Percentiles rank a stretch among this genome's conserved stretches.
phyloP scores from a whole-genome alignment of 2,888 invertebrate species.

The Argyresthia goedartella region DNA sequence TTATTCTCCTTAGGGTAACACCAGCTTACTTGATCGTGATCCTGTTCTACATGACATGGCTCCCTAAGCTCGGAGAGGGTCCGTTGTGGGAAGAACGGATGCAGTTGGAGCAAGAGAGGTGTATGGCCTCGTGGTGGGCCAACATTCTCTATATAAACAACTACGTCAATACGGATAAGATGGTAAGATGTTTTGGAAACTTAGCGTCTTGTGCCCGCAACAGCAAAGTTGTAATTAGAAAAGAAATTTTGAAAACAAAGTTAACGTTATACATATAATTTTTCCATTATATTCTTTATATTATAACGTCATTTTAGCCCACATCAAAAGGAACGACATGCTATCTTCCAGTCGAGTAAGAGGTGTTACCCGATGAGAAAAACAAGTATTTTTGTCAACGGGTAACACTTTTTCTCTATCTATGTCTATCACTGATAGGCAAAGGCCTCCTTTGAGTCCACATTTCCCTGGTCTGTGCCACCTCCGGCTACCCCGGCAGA shows the following conservation, averaged over 20 bases:
- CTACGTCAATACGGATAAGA: slow-evolving; percentile 74
- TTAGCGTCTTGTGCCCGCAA: background rate
- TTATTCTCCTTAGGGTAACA: slow-evolving; percentile 67
- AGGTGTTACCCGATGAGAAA: too few species aligned
- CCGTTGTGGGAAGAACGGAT: slow-evolving; percentile 79
- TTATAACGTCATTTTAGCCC: too few species aligned
- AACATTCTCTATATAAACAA: slow-evolving; percentile 82
- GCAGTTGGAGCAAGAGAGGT: slow-evolving; percentile 70
- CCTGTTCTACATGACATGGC: slow-evolving; percentile 79
- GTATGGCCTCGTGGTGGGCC: slow-evolving; percentile 79
- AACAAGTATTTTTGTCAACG: too few species aligned
- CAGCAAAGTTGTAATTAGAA: background rate
- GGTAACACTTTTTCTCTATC: too few species aligned
- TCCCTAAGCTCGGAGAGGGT: slow-evolving; percentile 77
- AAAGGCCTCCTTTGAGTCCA: too few species aligned
- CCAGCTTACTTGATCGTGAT: slow-evolving; percentile 81
- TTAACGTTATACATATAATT: too few species aligned
- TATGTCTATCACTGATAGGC: too few species aligned
- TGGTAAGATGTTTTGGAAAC: slow-evolving; percentile 45
- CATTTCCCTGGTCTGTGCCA: too few species aligned
- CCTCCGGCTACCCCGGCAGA: too few species aligned
- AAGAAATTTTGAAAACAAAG: background rate
- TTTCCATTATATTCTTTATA: too few species aligned
- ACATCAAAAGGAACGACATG: too few species aligned
- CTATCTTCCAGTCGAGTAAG: too few species aligned